These are phyloP conservation scores for Seriola rivoliana DNA, from an alignment of 2,113 vertebrate species.

Conservation along the genomic window DNA sequence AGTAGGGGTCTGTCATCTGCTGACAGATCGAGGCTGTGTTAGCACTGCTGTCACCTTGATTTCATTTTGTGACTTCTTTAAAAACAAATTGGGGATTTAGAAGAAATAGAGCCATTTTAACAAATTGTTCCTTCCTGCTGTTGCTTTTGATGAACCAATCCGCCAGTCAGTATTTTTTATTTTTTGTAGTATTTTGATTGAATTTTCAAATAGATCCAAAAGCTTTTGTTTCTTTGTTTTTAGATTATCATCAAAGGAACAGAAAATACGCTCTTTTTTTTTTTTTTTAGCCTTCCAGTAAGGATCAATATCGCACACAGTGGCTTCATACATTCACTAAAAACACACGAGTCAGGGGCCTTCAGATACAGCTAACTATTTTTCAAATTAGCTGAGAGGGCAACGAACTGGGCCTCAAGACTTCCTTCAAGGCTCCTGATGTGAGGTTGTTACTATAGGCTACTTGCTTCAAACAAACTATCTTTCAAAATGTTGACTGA, in stretches of 20 bases:
- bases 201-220: not conserved
- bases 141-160: not conserved
- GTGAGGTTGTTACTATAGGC: too few species aligned
- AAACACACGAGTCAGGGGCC: too few species aligned
- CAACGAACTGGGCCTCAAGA: too few species aligned
- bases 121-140: not conserved
- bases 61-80: not conserved
- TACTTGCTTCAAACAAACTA: too few species aligned
- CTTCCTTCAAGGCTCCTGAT: too few species aligned
- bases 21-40: not conserved
- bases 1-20: constrained; percentile 2
- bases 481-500: too few species aligned
- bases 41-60: not conserved
- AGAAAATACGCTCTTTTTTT: too few species aligned
- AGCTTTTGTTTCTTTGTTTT: not conserved
- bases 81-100: not conserved
- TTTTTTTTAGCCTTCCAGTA: too few species aligned
- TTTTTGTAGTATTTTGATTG: not conserved
- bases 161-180: not conserved
- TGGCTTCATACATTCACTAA: too few species aligned
- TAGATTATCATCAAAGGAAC: not conserved
- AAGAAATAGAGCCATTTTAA: not conserved
- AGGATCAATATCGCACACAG: too few species aligned
- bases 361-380: too few species aligned
- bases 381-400: too few species aligned